Conservation (phyloP, 2,797 vertebrate genomes). For the Poeciliopsis paucimaculata region DNA sequence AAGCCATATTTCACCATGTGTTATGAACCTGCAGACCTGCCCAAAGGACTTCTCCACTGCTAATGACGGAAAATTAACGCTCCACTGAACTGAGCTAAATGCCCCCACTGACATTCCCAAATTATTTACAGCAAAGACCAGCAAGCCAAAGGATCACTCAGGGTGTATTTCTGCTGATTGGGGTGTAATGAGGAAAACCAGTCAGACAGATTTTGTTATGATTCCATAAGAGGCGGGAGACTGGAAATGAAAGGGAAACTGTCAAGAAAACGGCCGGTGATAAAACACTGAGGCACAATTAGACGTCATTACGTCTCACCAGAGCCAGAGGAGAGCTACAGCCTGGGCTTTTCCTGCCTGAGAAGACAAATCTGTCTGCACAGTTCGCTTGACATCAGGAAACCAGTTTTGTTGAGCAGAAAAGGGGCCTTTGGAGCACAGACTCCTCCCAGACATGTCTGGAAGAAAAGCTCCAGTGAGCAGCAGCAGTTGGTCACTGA, state of each 20-base stretch:
- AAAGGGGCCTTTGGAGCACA: slow-evolving; percentile 39
- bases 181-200: slow-evolving; percentile 56
- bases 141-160: slow-evolving; percentile 42
- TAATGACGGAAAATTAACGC: slow-evolving; percentile 80
- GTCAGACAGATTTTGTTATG: slow-evolving; percentile 55
- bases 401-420: slow-evolving; percentile 39
- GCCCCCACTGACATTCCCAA: slow-evolving; percentile 59
- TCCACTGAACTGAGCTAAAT: slow-evolving; percentile 65
- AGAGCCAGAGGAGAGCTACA: slow-evolving; percentile 19
- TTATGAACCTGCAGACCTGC: slow-evolving; percentile 61
- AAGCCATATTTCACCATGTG: slow-evolving; percentile 71
- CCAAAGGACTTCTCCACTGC: slow-evolving; percentile 61
- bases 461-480: slow-evolving; percentile 67
- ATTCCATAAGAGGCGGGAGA: slow-evolving; percentile 44
- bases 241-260: slow-evolving; percentile 24
- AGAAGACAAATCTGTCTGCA: slow-evolving; percentile 20
- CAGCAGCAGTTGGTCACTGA: slow-evolving; percentile 50
- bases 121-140: slow-evolving; percentile 62
- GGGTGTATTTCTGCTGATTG: slow-evolving; percentile 60
- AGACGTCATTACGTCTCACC: slow-evolving; percentile 27
- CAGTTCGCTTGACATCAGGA: slow-evolving; percentile 45
- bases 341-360: not conserved
- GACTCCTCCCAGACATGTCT: slow-evolving; percentile 77
- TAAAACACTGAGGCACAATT: slow-evolving; percentile 55
- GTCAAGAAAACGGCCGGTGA: slow-evolving; percentile 41